Base-by-base conservation (phyloP, 2,797 vertebrate genomes). In the Macroramphosus scolopax region DNA sequence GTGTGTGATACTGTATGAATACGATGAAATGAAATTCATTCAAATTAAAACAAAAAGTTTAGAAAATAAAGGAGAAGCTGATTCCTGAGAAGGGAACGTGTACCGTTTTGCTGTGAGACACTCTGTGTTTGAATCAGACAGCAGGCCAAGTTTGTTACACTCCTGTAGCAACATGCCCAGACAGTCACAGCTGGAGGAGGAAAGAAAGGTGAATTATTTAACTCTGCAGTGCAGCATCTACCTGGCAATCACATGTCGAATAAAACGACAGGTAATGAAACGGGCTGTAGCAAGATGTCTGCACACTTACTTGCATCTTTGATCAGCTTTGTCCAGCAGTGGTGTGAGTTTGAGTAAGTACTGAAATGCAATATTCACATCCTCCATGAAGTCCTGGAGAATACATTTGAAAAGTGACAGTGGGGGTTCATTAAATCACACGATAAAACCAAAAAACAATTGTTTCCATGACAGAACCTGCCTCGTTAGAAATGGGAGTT, bases 321-420 rank as follows among this genome's bases (percentile, higher is more conserved):
- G 95, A 75, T 99, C 95, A 0, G 95, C 96, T 81, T 98, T 99
- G 84, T 98, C 96, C 0, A 99, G 79, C 60, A 99, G 86, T 0
- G 96, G 96, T 0, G 94, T 97, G 45, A 99, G 89, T 69, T 98
- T 97, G 52, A 99, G 87, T 45, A 98, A 83, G 74, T 91, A 96
- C 64, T 98, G 93, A 3, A 98, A 98, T 17, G 94, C 95, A 47
- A 90, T 81, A 44, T 93, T 97, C 52, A 99, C 92, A 0, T 98
- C 95, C 9, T 98, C 96, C 3, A 89, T 93, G 57, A 98, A 99
- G 70, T 98, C 95, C 95, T 99, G 65, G 14, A 51, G 53, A 43
- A 40, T 1, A 58, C 1, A 47, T 41, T 37, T 28, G 4, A 28
- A 8, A n/a, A n/a, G n/a, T n/a, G n/a, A n/a, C n/a, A n/a, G n/a